Evolutionary conservation across 2,113 vertebrate genomes (phyloP).

Genomic region (Otus sunia): DNA sequence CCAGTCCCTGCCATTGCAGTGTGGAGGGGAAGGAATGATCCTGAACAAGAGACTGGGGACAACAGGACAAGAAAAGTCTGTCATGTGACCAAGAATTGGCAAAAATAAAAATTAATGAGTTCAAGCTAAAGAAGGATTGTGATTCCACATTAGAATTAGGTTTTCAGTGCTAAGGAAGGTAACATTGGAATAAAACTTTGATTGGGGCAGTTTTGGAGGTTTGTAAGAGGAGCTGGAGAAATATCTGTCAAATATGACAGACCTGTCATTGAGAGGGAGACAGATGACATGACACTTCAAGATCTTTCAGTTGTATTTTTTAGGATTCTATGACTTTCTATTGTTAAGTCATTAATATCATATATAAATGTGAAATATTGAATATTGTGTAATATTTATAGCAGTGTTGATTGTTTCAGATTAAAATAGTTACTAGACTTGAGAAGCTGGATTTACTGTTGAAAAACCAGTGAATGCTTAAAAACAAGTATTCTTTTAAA

Average conservation of each 20-base stretch:
- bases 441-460: neutral
- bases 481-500: neutral
- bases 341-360: neutral
- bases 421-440: neutral
- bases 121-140: neutral
- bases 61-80: neutral
- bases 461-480: neutral
- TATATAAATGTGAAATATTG: neutral
- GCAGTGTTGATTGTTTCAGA: neutral
- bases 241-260: neutral
- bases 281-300: neutral
- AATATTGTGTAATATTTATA: neutral
- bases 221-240: neutral
- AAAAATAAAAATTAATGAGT: neutral
- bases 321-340: neutral
- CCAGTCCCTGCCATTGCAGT: neutral
- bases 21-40: neutral
- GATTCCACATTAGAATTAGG: neutral
- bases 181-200: neutral
- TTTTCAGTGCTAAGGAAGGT: neutral
- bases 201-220: neutral
- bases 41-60: neutral
- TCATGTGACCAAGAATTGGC: neutral
- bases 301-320: neutral
- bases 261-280: neutral